Evolutionary conservation across 2,797 vertebrate genomes (phyloP), one percentile per base, ranked within the genome.

Genomic region (Sus cebifrons): DNA sequence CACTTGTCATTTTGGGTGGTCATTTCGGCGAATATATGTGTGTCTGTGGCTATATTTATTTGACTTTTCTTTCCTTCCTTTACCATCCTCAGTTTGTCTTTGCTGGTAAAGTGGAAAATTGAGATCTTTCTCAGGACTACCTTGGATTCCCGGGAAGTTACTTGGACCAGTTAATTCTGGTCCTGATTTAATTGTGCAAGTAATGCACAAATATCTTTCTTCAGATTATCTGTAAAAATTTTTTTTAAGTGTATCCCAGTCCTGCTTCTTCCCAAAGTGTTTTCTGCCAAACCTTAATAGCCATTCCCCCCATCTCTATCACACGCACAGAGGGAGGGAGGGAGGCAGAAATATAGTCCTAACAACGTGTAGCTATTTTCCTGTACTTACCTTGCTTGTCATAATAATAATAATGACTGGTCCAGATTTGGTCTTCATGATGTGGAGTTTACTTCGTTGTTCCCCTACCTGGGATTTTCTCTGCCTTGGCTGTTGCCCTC

Each of bases 141-240:
- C 52, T 75, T 62, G 14, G 94, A 67, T 68, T 90, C 54, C 60
- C n/a, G 84, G 60, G 49, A 86, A 89, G 65, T 64, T 29, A 32
- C 13, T 5, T 60, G 2, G n/a, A 29, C 32, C 54, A 23, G 9
- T 65, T 86, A 64, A 64, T 20, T 54, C n/a, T 60, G n/a, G 58
- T 75, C 23, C 52, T 64, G 16, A 9, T 77, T 84, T 86, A n/a
- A 56, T 79, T 79, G 58, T 54, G 18, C 17, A 68, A 10, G 49
- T 6, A 14, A 70, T 18, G 58, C 44, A 27, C 20, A 77, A 56
- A 77, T 23, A 6, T 54, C 5, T 87, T 79, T 79, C 29, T 68
- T 83, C 15, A 6, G 25, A 52, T 90, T 83, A 78, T 67, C n/a
- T 54, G 8, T 85, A 70, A 49, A 29, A 27, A 32, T 5, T 7